Evolutionary conservation across 2,888 invertebrate species (phyloP).

Genomic region (Carpatolechia fugitivella): DNA sequence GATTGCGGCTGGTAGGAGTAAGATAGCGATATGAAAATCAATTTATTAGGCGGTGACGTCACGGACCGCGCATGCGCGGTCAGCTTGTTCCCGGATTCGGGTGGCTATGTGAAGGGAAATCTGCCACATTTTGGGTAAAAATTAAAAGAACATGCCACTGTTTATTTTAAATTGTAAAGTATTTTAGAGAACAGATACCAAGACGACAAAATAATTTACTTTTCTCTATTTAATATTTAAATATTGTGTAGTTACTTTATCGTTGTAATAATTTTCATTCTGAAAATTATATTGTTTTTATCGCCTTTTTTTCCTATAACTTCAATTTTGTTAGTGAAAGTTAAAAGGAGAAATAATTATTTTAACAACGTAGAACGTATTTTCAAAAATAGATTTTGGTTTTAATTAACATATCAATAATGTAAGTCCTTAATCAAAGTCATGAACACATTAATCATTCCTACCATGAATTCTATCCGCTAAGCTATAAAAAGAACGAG

Average conservation of each 20-base stretch:
- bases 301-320: too few species aligned
- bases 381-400: too few species aligned
- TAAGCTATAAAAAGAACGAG: not conserved
- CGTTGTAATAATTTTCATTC: too few species aligned
- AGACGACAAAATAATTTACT: too few species aligned
- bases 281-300: too few species aligned
- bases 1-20: slow-evolving; percentile 31
- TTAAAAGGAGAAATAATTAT: too few species aligned
- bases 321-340: too few species aligned
- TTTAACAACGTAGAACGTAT: too few species aligned
- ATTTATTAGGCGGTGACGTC: slow-evolving; percentile 79
- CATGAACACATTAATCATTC: not conserved
- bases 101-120: slow-evolving; percentile 46
- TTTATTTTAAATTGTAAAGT: not conserved
- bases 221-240: too few species aligned
- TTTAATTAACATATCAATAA: too few species aligned
- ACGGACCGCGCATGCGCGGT: slow-evolving; percentile 67
- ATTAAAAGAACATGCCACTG: not conserved
- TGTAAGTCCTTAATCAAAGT: too few species aligned
- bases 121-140: slow-evolving; percentile 26
- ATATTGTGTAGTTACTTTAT: too few species aligned
- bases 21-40: slow-evolving; percentile 72
- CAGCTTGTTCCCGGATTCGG: slow-evolving; percentile 57
- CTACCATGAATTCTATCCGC: not conserved
- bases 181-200: not conserved